Evolutionary conservation across 2,888 invertebrate species (phyloP).

Genomic region (Conomelus anceps): DNA sequence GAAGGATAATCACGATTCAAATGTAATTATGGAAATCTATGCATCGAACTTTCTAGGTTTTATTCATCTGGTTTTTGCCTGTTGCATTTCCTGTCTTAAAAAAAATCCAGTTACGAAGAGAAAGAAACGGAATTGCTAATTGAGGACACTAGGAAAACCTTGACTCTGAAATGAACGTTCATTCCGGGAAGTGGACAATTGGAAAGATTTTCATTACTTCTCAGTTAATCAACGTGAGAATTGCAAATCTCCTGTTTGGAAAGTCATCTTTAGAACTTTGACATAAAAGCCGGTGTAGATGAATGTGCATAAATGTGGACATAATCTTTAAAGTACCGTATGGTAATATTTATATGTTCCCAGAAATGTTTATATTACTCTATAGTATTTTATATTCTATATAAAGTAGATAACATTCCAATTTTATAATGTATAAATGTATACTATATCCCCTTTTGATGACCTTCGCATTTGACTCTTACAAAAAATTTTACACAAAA

Average conservation of each 20-base stretch:
- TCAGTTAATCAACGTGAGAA: neutral
- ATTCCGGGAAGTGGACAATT: conserved; percentile 11
- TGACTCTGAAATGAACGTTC: conserved; percentile 13
- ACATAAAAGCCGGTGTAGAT: too few relatives aligned
- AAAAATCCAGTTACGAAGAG: neutral
- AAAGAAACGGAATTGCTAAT: neutral
- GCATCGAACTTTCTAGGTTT: neutral
- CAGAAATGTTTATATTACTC: too few relatives aligned
- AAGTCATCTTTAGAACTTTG: too few relatives aligned
- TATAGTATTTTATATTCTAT: too few relatives aligned
- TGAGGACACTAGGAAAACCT: neutral
- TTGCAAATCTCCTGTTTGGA: neutral
- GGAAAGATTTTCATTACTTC: neutral
- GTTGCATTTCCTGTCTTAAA: neutral
- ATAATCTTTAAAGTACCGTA: too few relatives aligned
- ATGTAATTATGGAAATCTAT: neutral
- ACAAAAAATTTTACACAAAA: too few relatives aligned
- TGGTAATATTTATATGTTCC: too few relatives aligned
- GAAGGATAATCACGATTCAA: neutral
- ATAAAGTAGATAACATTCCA: too few relatives aligned
- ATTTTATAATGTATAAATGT: too few relatives aligned
- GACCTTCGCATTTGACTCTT: too few relatives aligned
- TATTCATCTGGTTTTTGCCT: neutral
- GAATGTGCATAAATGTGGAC: too few relatives aligned
- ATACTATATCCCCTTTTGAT: too few relatives aligned